Base-by-base conservation (phyloP, 1,140 invertebrate species). In the Teleogryllus occipitalis region DNA sequence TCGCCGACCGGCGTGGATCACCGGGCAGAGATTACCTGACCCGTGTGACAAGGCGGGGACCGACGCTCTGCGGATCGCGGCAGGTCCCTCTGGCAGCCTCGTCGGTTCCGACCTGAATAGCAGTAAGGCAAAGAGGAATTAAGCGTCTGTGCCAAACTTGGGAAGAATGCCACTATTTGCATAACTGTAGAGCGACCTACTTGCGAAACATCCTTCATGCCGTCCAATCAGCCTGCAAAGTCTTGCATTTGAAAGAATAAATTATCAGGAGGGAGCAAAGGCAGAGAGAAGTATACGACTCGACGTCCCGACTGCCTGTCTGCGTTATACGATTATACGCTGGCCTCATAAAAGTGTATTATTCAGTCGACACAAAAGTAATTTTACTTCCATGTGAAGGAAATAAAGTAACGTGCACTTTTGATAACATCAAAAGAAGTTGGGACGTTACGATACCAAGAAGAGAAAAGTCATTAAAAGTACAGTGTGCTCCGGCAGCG, bases 371-470 rank as follows among this genome's bases (percentile, higher is more conserved):
- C 54, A 65, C 54, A 65, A 65, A 65, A 65, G 54, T 65, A 65
- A 65, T 65, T 65, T 65, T 65, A 65, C 54, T 65, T 65, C 54
- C 54, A 65, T 65, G 54, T 65, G 54, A 65, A 65, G 18, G 54
- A 65, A 65, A 65, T 65, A 65, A 65, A 65, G 54, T 65, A 65
- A 65, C 54, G 54, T 10, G 54, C 54, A 65, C 54, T 65, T 65
- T 65, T 65, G 54, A 65, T 65, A 65, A 65, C 54, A 65, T 65
- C 54, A 65, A 65, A 65, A 65, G 54, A 65, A 65, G 54, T 65
- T 65, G 54, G 54, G 54, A 65, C 54, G 54, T 18, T 65, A 65
- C 54, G 54, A 65, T 65, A 65, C 54, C 54, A 65, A 65, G 54
- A 65, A 65, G 54, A 65, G 54, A 65, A 65, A 65, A 65, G 54